These are phyloP conservation scores for Campaea margaritaria DNA, from an alignment of 2,888 invertebrate genomes.

Conservation along the genomic window DNA sequence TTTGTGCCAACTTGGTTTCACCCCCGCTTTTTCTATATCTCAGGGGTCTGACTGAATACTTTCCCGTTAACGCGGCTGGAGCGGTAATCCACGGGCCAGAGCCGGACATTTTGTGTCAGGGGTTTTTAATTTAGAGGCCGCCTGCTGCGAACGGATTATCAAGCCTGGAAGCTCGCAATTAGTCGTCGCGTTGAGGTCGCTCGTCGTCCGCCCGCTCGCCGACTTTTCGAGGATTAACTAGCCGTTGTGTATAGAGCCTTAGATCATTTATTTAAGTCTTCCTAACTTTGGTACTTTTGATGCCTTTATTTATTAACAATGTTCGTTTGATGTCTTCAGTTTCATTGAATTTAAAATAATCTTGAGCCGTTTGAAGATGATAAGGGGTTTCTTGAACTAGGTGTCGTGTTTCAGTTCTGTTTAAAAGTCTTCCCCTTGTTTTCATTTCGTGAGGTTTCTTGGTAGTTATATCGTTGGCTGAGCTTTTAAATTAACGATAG, in stretches of 20 bases:
- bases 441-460: constrained; percentile 3
- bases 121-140: constrained; percentile 82
- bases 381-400: constrained; percentile 10
- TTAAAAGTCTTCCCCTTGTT: constrained; percentile 1
- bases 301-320: constrained; percentile 25
- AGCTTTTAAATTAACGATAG: neutral
- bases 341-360: constrained; percentile 21
- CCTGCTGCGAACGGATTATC: constrained; percentile 83
- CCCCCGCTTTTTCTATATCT: constrained; percentile 60
- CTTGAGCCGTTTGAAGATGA: constrained; percentile 7
- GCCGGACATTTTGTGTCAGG: constrained; percentile 70
- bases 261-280: constrained; percentile 36
- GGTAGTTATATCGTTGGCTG: neutral
- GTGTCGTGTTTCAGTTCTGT: constrained; percentile 9
- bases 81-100: constrained; percentile 69
- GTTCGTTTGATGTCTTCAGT: constrained; percentile 21
- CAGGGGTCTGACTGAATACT: constrained; percentile 49
- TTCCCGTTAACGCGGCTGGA: constrained; percentile 49
- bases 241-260: constrained; percentile 45
- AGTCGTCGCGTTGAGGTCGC: constrained; percentile 68
- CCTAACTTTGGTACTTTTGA: constrained; percentile 34
- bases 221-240: constrained; percentile 63
- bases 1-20: constrained; percentile 68
- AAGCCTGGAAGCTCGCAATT: constrained; percentile 73
- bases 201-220: constrained; percentile 54